Percentiles rank a stretch among this genome's conserved stretches.
Conservation (phyloP, 2,797 vertebrate genomes). For the Poecilia velifera region DNA sequence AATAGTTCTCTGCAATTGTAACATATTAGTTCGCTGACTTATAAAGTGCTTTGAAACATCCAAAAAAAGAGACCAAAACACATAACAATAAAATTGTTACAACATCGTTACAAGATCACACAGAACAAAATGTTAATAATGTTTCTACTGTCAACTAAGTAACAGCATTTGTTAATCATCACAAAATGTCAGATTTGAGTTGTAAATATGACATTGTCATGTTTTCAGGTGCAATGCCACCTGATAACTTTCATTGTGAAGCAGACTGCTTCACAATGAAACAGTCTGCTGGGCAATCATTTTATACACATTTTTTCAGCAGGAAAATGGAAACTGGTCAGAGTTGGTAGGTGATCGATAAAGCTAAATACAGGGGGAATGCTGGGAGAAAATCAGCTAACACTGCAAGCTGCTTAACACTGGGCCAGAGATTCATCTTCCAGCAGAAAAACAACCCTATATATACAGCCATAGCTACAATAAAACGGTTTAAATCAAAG, state of each 20-base stretch:
- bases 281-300: not conserved
- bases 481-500: not conserved
- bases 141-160: not conserved
- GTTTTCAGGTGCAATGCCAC: not conserved
- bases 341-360: not conserved
- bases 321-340: not conserved
- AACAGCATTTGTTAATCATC: not conserved
- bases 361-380: not conserved
- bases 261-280: not conserved
- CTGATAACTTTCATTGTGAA: too few relatives aligned
- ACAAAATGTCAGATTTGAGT: not conserved
- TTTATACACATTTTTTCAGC: not conserved
- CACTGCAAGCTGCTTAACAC: not conserved
- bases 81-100: not conserved
- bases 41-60: not conserved
- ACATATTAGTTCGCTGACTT: not conserved
- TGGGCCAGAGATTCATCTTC: not conserved
- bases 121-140: not conserved
- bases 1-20: not conserved
- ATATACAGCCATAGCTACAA: not conserved
- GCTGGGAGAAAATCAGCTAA: not conserved
- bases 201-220: not conserved
- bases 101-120: not conserved
- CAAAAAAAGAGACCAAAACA: not conserved
- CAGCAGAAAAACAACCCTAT: not conserved